Percentiles rank a stretch among this genome's conserved stretches.
phyloP scores from a whole-genome alignment of 2,113 vertebrate species.

The Eira barbara region DNA sequence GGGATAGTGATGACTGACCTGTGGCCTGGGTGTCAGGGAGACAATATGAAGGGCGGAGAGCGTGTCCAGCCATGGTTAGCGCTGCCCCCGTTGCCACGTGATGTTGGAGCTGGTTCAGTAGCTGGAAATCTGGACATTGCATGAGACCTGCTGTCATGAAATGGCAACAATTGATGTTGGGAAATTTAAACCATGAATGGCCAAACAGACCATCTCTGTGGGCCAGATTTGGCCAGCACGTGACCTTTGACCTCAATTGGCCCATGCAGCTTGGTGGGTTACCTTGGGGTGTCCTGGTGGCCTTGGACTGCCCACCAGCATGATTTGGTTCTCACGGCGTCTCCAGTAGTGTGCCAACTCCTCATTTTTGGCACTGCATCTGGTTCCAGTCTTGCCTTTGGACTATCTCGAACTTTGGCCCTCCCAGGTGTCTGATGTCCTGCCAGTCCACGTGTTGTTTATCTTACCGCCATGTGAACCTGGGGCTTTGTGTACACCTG shows the following conservation, averaged over 20 bases:
- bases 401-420: slow-evolving; percentile 14
- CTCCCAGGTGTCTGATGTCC: slow-evolving; percentile 44
- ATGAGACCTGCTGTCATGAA: background rate
- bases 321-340: background rate
- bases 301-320: background rate
- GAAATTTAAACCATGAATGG: background rate
- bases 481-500: slow-evolving; percentile 37
- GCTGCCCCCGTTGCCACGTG: rapidly evolving
- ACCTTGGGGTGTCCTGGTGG: too few species aligned
- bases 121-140: background rate
- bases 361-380: background rate
- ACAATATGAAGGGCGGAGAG: background rate
- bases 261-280: background rate
- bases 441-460: slow-evolving; percentile 56
- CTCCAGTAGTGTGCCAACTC: background rate
- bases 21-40: background rate
- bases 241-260: background rate
- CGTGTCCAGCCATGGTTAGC: rapidly evolving
- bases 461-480: background rate
- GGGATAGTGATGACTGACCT: background rate
- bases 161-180: background rate
- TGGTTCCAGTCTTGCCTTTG: background rate
- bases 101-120: background rate
- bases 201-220: background rate
- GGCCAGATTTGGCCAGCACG: background rate